A percentile compares a stretch with the other conserved stretches of the same genome.
These are phyloP conservation scores for Marcusenius ussheri DNA, from an alignment of 2,113 vertebrate genomes.

Conservation along the genomic window DNA sequence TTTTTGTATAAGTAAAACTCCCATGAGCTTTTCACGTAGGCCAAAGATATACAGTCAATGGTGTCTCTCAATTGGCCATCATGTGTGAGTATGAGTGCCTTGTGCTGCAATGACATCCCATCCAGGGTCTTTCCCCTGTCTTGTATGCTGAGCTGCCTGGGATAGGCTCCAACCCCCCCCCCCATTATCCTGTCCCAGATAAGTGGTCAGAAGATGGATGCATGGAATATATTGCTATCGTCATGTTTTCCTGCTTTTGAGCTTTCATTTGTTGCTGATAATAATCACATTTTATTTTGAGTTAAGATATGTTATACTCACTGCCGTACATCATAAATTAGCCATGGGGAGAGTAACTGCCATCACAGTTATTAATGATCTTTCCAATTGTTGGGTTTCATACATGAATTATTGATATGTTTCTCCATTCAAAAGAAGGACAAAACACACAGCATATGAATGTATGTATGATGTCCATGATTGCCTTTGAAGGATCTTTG, in stretches of 20 bases:
- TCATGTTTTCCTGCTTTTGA: not conserved
- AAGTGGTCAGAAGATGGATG: not conserved
- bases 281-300: conserved; percentile 24
- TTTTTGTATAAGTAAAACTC: too few relatives aligned
- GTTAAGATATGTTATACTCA: conserved; percentile 15
- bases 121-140: not conserved
- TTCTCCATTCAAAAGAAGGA: conserved; percentile 34
- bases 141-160: not conserved
- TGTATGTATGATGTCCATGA: not conserved
- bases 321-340: conserved; percentile 39
- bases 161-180: not conserved
- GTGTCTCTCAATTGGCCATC: not conserved
- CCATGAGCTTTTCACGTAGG: not conserved
- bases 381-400: conserved; percentile 45
- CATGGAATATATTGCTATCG: not conserved
- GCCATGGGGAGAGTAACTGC: conserved; percentile 39
- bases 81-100: not conserved
- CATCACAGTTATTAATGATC: conserved; percentile 55
- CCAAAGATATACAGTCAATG: not conserved
- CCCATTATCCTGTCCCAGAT: not conserved
- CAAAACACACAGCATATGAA: not conserved
- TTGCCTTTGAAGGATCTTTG: not conserved
- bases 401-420: conserved; percentile 53
- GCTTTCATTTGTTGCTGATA: conserved; percentile 20
- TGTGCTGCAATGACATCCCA: not conserved